Percentiles rank a stretch among this genome's conserved stretches.
These are phyloP conservation scores for Sclerodermus sp. DNA, from an alignment of 2,888 invertebrate species.

Conservation along the genomic window DNA sequence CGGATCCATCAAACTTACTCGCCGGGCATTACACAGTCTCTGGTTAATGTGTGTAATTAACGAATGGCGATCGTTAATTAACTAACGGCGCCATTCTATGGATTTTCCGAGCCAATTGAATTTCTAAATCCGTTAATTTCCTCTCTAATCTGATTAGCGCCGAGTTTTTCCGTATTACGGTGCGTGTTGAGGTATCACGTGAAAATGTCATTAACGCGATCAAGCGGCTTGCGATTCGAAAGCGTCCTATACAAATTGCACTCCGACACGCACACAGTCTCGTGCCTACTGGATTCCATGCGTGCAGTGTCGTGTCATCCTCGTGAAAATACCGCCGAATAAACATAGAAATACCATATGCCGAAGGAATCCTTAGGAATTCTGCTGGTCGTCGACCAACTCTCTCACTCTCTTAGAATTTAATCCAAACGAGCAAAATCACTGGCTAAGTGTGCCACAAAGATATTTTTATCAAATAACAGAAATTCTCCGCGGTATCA, in stretches of 20 bases:
- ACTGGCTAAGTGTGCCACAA: too few species aligned
- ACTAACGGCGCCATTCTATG: neutral
- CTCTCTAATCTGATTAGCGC: constrained; percentile 26
- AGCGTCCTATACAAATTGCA: constrained; percentile 33
- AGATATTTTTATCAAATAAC: too few species aligned
- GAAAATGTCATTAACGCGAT: constrained; percentile 41
- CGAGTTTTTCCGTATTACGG: neutral
- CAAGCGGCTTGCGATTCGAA: constrained; percentile 27
- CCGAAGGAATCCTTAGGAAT: neutral
- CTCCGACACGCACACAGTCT: constrained; percentile 24
- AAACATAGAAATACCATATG: too few species aligned
- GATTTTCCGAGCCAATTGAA: constrained; percentile 3
- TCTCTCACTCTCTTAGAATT: too few species aligned
- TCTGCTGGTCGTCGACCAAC: neutral
- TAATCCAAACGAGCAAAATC: too few species aligned
- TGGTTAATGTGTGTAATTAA: constrained; percentile 33
- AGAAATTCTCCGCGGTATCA: too few species aligned
- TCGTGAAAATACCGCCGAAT: too few species aligned
- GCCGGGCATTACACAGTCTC: constrained; percentile 1
- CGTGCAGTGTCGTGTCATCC: too few species aligned
- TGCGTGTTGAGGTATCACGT: constrained; percentile 28
- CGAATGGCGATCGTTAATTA: constrained; percentile 26
- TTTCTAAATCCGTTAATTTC: constrained; percentile 27
- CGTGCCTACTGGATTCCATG: too few species aligned
- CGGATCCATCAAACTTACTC: constrained; percentile 23